Evolutionary conservation across 1,140 invertebrate genomes (phyloP).

Genomic region (Drosophila auraria): DNA sequence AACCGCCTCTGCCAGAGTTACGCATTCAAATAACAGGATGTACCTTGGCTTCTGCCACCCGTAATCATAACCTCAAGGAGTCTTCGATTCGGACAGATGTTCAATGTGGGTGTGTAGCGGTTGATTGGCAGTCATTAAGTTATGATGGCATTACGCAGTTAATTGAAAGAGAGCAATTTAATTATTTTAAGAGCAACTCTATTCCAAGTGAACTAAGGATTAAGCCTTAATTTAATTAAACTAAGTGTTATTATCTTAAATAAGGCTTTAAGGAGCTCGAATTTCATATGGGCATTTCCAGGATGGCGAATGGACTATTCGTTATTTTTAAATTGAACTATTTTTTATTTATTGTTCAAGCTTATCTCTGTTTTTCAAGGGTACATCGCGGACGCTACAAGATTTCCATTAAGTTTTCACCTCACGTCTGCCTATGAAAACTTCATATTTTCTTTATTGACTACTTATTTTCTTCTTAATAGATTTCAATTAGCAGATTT

Average conservation of each 20-base stretch:
- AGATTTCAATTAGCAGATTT: too few species aligned
- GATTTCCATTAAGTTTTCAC: too few species aligned
- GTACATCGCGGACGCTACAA: too few species aligned
- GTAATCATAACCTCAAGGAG: constrained; percentile 4
- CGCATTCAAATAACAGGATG: constrained; percentile 42
- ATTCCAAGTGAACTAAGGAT: not conserved
- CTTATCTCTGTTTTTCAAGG: too few species aligned
- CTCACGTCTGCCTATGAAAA: too few species aligned
- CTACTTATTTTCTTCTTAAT: too few species aligned
- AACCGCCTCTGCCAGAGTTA: constrained; percentile 43
- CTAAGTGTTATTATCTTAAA: not conserved
- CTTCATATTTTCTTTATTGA: too few species aligned
- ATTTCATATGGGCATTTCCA: not conserved
- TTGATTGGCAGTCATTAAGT: not conserved
- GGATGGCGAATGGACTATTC: too few species aligned
- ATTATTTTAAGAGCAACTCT: not conserved
- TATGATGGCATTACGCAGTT: not conserved
- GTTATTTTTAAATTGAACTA: too few species aligned
- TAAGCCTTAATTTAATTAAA: not conserved
- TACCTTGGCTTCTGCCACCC: not conserved
- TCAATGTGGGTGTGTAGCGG: constrained; percentile 7
- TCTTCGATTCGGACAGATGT: constrained; percentile 30
- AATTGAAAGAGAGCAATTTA: too few species aligned
- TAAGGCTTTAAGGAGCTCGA: accelerated
- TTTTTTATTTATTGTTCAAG: too few species aligned